A percentile compares a stretch with the other conserved stretches of the same genome.
Conservation (phyloP, 2,113 vertebrate species). For the Tragelaphus buxtoni region DNA sequence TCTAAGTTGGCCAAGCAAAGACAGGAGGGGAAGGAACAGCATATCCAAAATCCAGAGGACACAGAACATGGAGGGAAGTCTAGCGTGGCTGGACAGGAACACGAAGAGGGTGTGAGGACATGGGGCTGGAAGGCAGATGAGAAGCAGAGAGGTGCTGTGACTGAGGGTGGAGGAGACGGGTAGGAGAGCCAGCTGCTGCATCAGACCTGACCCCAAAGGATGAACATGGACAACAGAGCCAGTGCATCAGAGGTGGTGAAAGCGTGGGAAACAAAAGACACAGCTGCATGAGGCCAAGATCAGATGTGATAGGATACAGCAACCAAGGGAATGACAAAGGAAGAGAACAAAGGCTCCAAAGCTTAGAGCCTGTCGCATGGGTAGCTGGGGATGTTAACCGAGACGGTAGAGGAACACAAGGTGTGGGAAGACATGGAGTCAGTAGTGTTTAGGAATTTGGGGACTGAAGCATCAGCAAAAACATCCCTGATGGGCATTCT, state of each 20-base stretch:
- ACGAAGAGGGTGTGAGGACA: not conserved
- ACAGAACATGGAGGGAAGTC: not conserved
- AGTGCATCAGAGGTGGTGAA: not conserved
- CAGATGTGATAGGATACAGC: accelerated
- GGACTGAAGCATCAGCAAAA: not conserved
- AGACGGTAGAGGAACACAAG: not conserved
- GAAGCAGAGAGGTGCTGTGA: too few species aligned
- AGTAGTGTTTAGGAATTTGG: not conserved
- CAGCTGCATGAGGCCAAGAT: too few species aligned
- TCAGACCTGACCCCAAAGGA: not conserved
- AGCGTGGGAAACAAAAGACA: accelerated
- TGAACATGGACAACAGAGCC: not conserved
- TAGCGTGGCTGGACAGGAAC: accelerated
- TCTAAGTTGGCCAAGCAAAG: not conserved
- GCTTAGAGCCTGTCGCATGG: accelerated
- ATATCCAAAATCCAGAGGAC: not conserved
- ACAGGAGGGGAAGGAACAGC: not conserved
- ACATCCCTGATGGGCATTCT: too few species aligned
- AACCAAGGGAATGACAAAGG: too few species aligned
- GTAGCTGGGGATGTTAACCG: accelerated
- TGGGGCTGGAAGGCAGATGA: accelerated
- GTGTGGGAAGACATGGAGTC: not conserved
- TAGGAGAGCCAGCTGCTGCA: not conserved
- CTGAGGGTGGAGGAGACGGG: not conserved
- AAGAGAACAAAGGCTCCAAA: too few species aligned